These are phyloP conservation scores for Barbus barbus DNA, from an alignment of 2,113 vertebrate genomes.

Conservation along the genomic window DNA sequence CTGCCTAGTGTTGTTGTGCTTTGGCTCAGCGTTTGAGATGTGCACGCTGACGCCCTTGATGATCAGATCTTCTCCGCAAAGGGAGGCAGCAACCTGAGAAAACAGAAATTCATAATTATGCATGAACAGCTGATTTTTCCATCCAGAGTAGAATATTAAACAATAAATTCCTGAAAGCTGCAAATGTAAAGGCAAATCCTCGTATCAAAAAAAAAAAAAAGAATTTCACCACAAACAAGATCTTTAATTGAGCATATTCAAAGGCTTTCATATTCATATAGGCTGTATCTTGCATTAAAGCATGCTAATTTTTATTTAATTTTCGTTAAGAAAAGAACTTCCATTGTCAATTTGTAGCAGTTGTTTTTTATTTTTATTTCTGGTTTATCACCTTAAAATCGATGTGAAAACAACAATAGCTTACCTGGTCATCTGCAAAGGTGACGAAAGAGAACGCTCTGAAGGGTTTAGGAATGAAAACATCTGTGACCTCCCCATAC, in stretches of 20 bases:
- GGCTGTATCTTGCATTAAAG: too few species aligned
- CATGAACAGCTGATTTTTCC: background rate
- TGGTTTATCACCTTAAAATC: background rate
- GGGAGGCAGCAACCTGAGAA: constrained; percentile 89
- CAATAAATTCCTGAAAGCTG: too few species aligned
- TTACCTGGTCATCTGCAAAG: constrained; percentile 97
- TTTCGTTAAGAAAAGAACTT: too few species aligned
- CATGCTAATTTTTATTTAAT: too few species aligned
- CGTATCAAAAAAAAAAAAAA: too few species aligned
- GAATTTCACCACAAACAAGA: too few species aligned
- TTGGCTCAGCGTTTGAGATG: constrained; percentile 99
- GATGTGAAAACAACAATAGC: background rate
- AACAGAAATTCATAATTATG: background rate
- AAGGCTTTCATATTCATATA: too few species aligned
- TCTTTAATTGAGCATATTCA: too few species aligned
- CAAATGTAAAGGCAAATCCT: too few species aligned
- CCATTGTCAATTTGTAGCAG: too few species aligned
- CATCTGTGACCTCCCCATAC: constrained; percentile 96
- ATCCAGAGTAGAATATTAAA: background rate
- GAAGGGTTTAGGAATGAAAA: constrained; percentile 98
- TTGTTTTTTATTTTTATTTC: too few species aligned
- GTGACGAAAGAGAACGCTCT: constrained; percentile 97
- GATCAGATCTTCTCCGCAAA: constrained; percentile 98
- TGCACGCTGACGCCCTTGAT: constrained; percentile 99
- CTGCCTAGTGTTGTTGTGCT: constrained; percentile 94